phyloP scores from a whole-genome alignment of 2,113 vertebrate species.

The Prolemur simus region DNA sequence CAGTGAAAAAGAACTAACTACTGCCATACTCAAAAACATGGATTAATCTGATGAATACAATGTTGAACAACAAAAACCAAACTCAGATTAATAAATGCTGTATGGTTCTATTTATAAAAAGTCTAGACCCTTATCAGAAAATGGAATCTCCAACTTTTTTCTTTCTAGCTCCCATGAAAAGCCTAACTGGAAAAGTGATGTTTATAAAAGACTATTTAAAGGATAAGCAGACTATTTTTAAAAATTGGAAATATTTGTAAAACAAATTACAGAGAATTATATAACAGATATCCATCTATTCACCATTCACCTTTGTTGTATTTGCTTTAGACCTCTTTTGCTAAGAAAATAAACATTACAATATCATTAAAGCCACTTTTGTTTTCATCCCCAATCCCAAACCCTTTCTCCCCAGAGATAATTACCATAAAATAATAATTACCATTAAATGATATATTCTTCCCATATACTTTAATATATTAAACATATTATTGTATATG shows the following conservation, averaged over 20 bases:
- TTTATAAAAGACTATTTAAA: background rate
- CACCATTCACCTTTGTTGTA: background rate
- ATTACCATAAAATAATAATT: background rate
- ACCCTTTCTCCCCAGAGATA: background rate
- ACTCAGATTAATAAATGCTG: background rate
- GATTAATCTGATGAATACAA: background rate
- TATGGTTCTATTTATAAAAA: background rate
- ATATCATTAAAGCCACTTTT: background rate
- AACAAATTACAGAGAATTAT: background rate
- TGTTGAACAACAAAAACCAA: slow-evolving; percentile 11
- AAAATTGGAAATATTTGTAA: background rate
- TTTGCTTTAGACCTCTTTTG: background rate
- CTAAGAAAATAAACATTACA: background rate
- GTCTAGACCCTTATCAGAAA: background rate
- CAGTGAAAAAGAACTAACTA: background rate
- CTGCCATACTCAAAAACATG: background rate
- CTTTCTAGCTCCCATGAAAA: background rate
- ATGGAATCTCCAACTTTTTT: background rate
- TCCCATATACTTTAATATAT: background rate
- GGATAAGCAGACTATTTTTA: background rate
- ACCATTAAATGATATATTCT: background rate
- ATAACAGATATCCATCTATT: background rate
- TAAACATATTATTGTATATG: too few relatives aligned
- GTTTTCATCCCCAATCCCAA: background rate
- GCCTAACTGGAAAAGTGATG: background rate